Percentiles rank a stretch among this genome's conserved stretches.
phyloP scores from a whole-genome alignment of 2,113 vertebrate species.

The Bettongia penicillata region DNA sequence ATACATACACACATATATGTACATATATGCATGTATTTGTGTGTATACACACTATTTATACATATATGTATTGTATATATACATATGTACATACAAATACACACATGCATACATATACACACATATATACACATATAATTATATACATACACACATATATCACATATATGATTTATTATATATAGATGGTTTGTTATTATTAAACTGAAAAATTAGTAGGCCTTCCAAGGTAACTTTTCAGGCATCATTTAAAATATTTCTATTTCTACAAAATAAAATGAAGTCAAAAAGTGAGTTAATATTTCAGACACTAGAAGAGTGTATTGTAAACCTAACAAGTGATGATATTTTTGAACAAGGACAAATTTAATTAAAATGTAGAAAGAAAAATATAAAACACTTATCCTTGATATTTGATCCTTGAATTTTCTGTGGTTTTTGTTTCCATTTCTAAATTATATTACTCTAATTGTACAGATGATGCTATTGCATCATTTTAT shows the following conservation, averaged over 20 bases:
- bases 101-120: too few relatives aligned
- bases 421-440: neutral
- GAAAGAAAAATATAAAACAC: neutral
- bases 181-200: too few relatives aligned
- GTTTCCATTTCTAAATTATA: neutral
- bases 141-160: too few relatives aligned
- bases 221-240: neutral
- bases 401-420: neutral
- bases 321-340: neutral
- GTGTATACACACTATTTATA: too few relatives aligned
- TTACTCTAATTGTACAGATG: neutral
- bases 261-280: neutral
- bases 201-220: neutral
- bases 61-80: too few relatives aligned
- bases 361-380: neutral
- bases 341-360: neutral
- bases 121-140: too few relatives aligned
- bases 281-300: neutral
- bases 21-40: too few relatives aligned
- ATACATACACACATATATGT: neutral
- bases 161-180: too few relatives aligned
- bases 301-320: neutral
- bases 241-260: neutral
- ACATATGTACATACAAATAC: too few relatives aligned
- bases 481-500: neutral